These are phyloP conservation scores for Otocyon megalotis DNA, from an alignment of 2,113 vertebrate genomes.

Conservation along the genomic window DNA sequence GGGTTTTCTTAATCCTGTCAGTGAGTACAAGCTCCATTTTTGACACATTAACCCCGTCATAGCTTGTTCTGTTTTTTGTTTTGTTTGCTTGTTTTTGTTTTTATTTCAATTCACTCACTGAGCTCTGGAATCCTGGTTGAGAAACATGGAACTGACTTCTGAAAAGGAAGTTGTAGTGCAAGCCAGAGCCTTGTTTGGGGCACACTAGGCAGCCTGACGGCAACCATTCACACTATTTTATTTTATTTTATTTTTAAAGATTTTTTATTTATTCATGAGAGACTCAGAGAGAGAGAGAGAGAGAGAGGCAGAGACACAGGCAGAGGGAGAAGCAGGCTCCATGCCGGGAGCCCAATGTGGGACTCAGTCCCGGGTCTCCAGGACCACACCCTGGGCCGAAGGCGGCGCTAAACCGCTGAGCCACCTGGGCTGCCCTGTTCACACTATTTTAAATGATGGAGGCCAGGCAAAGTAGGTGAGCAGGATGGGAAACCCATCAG, in stretches of 20 bases:
- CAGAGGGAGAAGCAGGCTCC: too few relatives aligned
- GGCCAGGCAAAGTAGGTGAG: fast-evolving
- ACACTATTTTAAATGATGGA: neutral
- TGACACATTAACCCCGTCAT: neutral
- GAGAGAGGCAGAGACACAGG: too few relatives aligned
- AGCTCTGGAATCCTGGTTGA: neutral
- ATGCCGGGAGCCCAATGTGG: too few relatives aligned
- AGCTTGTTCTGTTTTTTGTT: neutral
- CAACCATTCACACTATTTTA: neutral
- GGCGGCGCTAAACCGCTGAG: too few relatives aligned
- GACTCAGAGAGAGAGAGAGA: too few relatives aligned
- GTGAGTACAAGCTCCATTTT: neutral
- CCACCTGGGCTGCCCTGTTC: neutral
- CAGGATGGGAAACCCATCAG: neutral
- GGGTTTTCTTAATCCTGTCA: neutral
- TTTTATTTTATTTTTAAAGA: too few relatives aligned
- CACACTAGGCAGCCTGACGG: neutral
- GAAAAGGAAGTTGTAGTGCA: neutral
- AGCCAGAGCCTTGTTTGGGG: fast-evolving
- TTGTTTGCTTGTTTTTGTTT: neutral
- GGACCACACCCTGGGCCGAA: too few relatives aligned
- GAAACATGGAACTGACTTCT: neutral
- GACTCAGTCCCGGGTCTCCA: too few relatives aligned
- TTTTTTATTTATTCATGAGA: too few relatives aligned
- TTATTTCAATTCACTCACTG: neutral